Evolutionary conservation across 2,113 vertebrate genomes (phyloP).

Genomic region (Trematomus loennbergii): DNA sequence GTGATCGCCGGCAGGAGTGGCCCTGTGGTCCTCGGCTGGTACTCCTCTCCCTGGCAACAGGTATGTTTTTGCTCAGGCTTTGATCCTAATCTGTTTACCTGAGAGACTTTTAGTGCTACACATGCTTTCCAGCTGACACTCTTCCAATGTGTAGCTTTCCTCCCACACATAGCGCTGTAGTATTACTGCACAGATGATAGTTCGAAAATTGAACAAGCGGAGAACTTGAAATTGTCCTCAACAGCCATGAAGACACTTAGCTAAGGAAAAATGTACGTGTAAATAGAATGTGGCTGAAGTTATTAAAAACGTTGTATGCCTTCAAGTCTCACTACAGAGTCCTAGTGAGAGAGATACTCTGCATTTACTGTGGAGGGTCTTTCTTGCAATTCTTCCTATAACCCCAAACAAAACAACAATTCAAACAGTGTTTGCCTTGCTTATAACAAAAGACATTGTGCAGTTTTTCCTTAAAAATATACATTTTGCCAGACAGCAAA

Average conservation of each 20-base stretch:
- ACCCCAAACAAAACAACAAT: not conserved
- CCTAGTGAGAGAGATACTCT: not conserved
- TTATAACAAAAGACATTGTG: too few species aligned
- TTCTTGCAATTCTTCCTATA: not conserved
- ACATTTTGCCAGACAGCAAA: too few species aligned
- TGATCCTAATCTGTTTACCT: not conserved
- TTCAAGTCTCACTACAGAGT: too few species aligned
- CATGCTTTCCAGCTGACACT: constrained; percentile 13
- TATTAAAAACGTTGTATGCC: too few species aligned
- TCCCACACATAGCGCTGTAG: not conserved
- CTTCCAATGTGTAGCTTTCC: not conserved
- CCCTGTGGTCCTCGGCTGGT: constrained; percentile 86
- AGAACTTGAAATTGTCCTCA: not conserved
- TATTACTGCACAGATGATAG: not conserved
- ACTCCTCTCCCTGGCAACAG: constrained; percentile 95
- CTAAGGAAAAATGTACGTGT: not conserved
- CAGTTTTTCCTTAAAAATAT: too few species aligned
- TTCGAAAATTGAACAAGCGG: not conserved
- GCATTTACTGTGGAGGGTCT: not conserved
- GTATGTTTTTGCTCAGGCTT: constrained; percentile 72
- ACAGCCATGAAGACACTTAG: not conserved
- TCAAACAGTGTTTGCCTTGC: too few species aligned
- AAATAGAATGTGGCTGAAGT: too few species aligned
- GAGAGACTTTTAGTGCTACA: not conserved
- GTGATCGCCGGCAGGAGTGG: constrained; percentile 48